phyloP scores from a whole-genome alignment of 2,797 vertebrate genomes.

The Gobio occitaniae region DNA sequence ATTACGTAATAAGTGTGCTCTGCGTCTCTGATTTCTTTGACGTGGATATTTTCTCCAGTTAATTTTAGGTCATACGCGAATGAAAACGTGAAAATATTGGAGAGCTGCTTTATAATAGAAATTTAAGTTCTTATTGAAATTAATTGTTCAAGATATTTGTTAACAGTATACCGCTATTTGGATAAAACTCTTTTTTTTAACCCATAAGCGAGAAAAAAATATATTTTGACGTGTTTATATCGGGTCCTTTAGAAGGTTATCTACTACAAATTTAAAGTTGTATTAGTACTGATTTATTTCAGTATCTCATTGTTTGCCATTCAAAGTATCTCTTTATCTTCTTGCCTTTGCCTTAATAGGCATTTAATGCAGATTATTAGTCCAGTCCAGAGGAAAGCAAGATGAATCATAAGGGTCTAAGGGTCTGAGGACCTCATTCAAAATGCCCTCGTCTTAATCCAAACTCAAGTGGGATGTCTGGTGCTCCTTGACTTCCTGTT shows the following conservation, averaged over 20 bases:
- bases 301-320: neutral
- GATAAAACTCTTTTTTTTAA: neutral
- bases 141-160: neutral
- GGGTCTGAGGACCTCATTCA: neutral
- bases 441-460: neutral
- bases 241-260: neutral
- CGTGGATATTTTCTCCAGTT: neutral
- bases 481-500: conserved; percentile 10
- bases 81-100: no score
- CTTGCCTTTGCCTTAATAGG: neutral
- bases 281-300: neutral
- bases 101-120: no score
- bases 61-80: no score
- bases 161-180: no score
- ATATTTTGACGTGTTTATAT: neutral
- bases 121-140: neutral
- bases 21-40: neutral
- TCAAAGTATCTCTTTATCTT: neutral
- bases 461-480: neutral
- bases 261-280: neutral
- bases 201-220: neutral
- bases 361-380: neutral
- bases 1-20: neutral
- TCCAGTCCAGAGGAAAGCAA: neutral
- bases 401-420: neutral